These are phyloP conservation scores for Linurgus olivaceus DNA, from an alignment of 2,797 vertebrate species.

Conservation along the genomic window DNA sequence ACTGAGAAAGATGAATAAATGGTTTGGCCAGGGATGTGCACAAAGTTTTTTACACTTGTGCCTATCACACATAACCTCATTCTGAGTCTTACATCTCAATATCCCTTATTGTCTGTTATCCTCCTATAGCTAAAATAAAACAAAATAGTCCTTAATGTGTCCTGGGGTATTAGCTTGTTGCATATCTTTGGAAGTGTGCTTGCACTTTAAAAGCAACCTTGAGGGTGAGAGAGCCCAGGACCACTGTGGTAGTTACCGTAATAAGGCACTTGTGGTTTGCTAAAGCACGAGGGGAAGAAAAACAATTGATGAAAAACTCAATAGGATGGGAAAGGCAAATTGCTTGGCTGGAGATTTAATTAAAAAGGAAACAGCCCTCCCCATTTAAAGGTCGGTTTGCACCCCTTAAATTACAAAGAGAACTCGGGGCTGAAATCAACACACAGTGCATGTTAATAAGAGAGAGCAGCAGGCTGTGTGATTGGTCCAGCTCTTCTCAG, in stretches of 20 bases:
- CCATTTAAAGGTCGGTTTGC: constrained; percentile 61
- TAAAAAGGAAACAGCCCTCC: constrained; percentile 69
- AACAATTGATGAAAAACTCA: constrained; percentile 73
- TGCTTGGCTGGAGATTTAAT: constrained; percentile 74
- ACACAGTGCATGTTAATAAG: constrained; percentile 26
- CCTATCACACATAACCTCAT: not conserved
- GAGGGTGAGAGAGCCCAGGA: constrained; percentile 21
- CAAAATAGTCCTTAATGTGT: not conserved
- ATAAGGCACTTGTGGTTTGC: constrained; percentile 69
- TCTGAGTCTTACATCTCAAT: not conserved
- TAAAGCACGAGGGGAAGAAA: constrained; percentile 34
- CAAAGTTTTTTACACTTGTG: not conserved
- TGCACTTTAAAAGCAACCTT: constrained; percentile 57
- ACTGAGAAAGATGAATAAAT: not conserved
- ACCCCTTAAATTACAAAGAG: constrained; percentile 59
- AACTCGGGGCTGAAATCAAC: constrained; percentile 17
- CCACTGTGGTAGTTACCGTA: constrained; percentile 40
- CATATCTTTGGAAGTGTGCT: not conserved
- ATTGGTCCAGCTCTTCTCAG: not conserved
- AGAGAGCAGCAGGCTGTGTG: not conserved
- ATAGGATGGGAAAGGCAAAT: constrained; percentile 72
- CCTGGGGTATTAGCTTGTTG: constrained; percentile 9
- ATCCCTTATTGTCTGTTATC: not conserved
- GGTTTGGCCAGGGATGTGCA: not conserved
- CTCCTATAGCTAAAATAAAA: not conserved